Conservation (phyloP, 2,888 invertebrate species). For the Rapana venosa region DNA sequence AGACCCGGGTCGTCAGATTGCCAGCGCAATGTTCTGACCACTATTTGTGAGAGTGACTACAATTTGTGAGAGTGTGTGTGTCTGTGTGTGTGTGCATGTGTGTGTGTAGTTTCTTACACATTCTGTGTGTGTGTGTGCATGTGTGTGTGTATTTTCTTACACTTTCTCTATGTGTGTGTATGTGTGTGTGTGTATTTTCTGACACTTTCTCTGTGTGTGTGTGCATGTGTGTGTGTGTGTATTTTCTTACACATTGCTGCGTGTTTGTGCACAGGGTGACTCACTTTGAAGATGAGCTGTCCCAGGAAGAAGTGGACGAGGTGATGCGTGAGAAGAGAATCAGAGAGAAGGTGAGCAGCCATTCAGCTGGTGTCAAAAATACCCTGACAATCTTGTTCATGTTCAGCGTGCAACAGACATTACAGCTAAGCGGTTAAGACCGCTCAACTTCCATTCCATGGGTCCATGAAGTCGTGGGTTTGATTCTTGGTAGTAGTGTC, state of each 20-base stretch:
- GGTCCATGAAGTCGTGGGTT: too few species aligned
- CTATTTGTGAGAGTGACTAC: background rate
- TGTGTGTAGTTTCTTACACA: too few species aligned
- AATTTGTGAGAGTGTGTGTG: background rate
- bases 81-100: constrained; percentile 3
- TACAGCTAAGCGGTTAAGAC: too few species aligned
- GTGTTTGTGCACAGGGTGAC: constrained; percentile 61
- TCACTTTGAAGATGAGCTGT: constrained; percentile 69
- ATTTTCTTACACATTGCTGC: background rate
- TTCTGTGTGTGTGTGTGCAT: constrained; percentile 13
- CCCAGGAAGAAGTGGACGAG: constrained; percentile 67
- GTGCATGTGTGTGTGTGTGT: constrained; percentile 2
- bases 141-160: background rate
- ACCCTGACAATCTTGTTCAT: too few species aligned
- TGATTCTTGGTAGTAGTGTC: too few species aligned
- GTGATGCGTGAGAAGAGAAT: constrained; percentile 66
- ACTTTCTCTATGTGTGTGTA: background rate
- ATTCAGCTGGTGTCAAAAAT: too few species aligned
- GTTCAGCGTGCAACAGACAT: too few species aligned
- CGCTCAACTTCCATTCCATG: too few species aligned
- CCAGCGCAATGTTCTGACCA: too few species aligned
- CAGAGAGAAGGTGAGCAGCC: constrained; percentile 59
- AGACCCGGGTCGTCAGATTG: too few species aligned
- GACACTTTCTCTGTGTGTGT: background rate
- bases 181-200: constrained; percentile 2